Conservation (phyloP, 2,888 invertebrate species). For the Romanomermis culicivorax region DNA sequence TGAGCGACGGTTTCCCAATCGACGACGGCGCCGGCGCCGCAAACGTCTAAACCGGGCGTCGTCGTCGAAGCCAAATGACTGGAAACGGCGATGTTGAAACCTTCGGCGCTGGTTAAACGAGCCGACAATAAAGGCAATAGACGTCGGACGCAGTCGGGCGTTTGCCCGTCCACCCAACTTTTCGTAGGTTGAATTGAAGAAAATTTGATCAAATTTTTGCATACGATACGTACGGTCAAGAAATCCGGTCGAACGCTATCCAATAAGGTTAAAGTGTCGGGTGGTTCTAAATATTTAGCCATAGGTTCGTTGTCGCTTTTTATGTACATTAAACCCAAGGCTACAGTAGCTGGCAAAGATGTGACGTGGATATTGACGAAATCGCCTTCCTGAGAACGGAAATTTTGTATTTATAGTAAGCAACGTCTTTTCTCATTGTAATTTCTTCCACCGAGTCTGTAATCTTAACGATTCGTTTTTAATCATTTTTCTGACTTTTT, state of each 20-base stretch:
- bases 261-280: slow-evolving; percentile 64
- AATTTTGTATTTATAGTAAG: slow-evolving; percentile 36
- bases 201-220: slow-evolving; percentile 68
- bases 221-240: slow-evolving; percentile 54
- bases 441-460: neutral
- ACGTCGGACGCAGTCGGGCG: slow-evolving; percentile 18
- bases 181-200: slow-evolving; percentile 54
- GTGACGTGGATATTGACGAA: slow-evolving; percentile 83
- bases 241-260: slow-evolving; percentile 80
- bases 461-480: too few species aligned
- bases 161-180: slow-evolving; percentile 43
- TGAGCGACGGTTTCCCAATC: slow-evolving; percentile 34
- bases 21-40: too few species aligned
- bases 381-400: slow-evolving; percentile 70
- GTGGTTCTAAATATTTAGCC: slow-evolving; percentile 71
- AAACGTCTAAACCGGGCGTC: neutral
- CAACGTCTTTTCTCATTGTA: neutral
- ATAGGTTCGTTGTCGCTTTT: slow-evolving; percentile 58
- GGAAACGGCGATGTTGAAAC: too few species aligned
- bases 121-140: neutral
- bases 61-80: too few species aligned
- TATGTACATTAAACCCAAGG: slow-evolving; percentile 76
- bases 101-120: neutral
- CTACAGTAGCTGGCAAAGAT: slow-evolving; percentile 78
- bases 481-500: too few species aligned